Base-by-base conservation (phyloP, 2,888 invertebrate genomes). In the Leptinotarsa rubiginosa region DNA sequence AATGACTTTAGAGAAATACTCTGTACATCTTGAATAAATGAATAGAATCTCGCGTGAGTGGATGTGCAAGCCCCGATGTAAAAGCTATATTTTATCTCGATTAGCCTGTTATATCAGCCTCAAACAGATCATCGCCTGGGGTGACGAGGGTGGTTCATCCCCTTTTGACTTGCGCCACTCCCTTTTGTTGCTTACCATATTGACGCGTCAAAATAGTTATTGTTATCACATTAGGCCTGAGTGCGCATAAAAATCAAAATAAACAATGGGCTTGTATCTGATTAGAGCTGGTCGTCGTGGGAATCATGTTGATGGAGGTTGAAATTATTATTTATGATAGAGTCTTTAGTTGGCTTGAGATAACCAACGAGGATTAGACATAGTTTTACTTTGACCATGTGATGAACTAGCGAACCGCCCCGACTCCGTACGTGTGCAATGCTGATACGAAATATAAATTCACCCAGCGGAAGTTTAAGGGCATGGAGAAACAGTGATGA, bases 191-290 rank as follows among this genome's bases (percentile, higher is more conserved):
- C 74, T 79, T 78, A 72, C 70, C 81, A 79, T 81, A 83, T 81
- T 82, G 78, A 80, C 73, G 82, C 79, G 82, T 83, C 83, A 83
- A 82, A 83, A 83, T 79, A 82, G 72, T 74, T 78, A 78, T 83
- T 83, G 83, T 83, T 80, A 69, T 75, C 80, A 77, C 78, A 80
- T 82, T 81, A 80, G 73, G 75, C 70, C 78, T 65, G 75, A 74
- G 75, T 74, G 70, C 56, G 72, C 75, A 74, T 77, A 72, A 74
- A 75, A 76, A 73, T 75, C 66, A 75, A 75, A 75, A 75, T 74
- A 74, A 74, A 74, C 71, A 74, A 56, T 59, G 18, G 59, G 22
- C 31, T 56, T 47, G 18, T 31, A 54, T n/a, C 47, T 20, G 69
- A 69, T 69, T 69, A 22, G 47, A 10, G 15, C 3, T 13, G 20